A percentile compares a stretch with the other conserved stretches of the same genome.
phyloP scores from a whole-genome alignment of 2,113 vertebrate species.

The Toxotes chatareus region DNA sequence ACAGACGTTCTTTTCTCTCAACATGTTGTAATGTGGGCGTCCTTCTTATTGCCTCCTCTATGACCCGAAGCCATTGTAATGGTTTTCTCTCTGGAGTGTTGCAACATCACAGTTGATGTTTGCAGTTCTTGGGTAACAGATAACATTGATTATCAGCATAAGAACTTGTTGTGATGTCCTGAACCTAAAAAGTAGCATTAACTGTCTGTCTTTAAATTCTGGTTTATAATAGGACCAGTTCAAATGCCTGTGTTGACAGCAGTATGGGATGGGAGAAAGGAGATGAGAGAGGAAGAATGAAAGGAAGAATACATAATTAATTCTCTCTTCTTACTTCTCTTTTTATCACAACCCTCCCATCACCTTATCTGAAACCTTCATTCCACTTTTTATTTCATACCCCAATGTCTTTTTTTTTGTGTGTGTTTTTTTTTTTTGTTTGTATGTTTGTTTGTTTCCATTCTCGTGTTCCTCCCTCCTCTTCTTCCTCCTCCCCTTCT shows the following conservation, averaged over 20 bases:
- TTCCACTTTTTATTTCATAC: not conserved
- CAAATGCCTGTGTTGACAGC: not conserved
- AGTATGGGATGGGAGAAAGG: constrained; percentile 18
- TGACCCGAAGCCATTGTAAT: constrained; percentile 37
- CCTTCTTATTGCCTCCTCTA: constrained; percentile 19
- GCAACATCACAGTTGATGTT: constrained; percentile 25
- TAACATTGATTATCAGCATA: not conserved
- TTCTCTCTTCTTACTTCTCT: not conserved
- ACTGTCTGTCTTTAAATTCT: not conserved
- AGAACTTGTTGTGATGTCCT: not conserved
- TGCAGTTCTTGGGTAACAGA: not conserved
- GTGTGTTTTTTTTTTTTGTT: no score
- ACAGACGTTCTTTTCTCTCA: constrained; percentile 65
- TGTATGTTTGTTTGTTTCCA: not conserved
- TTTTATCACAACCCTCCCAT: not conserved
- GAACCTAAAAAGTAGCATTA: not conserved
- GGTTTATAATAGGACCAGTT: not conserved
- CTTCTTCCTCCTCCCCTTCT: not conserved
- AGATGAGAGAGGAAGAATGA: not conserved
- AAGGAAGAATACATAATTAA: not conserved
- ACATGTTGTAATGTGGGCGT: constrained; percentile 57
- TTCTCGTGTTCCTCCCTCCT: not conserved
- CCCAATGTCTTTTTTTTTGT: not conserved
- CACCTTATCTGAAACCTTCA: not conserved
- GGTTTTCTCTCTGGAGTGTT: constrained; percentile 26